phyloP scores from a whole-genome alignment of 2,888 invertebrate species.

The Pandemis corylana region DNA sequence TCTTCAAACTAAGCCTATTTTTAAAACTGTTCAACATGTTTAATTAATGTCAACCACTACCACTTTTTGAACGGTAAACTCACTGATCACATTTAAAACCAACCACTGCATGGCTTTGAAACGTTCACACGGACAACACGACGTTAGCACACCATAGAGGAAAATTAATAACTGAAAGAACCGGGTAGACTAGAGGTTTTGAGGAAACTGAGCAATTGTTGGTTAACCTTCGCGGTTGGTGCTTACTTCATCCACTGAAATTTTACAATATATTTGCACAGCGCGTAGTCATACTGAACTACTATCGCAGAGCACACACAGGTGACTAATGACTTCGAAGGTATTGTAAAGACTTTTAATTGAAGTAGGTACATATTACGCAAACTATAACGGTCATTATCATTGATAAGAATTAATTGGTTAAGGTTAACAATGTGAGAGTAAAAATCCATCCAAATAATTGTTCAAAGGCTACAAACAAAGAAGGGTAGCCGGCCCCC shows the following conservation, averaged over 20 bases:
- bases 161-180: conserved; percentile 34
- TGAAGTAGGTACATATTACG: conserved; percentile 8
- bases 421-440: neutral
- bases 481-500: conserved; percentile 46
- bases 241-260: conserved; percentile 58
- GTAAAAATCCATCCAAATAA: conserved; percentile 23
- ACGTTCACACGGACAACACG: conserved; percentile 10
- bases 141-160: conserved; percentile 22
- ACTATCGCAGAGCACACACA: conserved; percentile 42
- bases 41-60: conserved; percentile 30
- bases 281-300: conserved; percentile 43
- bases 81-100: conserved; percentile 38
- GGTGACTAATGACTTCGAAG: conserved; percentile 35
- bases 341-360: conserved; percentile 32
- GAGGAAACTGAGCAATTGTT: conserved; percentile 49
- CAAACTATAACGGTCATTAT: conserved; percentile 19
- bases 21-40: conserved; percentile 60
- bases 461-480: conserved; percentile 24
- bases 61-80: conserved; percentile 9
- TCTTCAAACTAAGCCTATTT: conserved; percentile 64
- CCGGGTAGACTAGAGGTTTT: conserved; percentile 41
- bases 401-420: conserved; percentile 31
- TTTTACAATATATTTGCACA: conserved; percentile 43
- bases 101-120: conserved; percentile 10
- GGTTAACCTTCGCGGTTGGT: conserved; percentile 56